Evolutionary conservation across 2,797 vertebrate genomes (phyloP), one percentile per base, ranked within the genome.

Genomic region (Alectoris magna): DNA sequence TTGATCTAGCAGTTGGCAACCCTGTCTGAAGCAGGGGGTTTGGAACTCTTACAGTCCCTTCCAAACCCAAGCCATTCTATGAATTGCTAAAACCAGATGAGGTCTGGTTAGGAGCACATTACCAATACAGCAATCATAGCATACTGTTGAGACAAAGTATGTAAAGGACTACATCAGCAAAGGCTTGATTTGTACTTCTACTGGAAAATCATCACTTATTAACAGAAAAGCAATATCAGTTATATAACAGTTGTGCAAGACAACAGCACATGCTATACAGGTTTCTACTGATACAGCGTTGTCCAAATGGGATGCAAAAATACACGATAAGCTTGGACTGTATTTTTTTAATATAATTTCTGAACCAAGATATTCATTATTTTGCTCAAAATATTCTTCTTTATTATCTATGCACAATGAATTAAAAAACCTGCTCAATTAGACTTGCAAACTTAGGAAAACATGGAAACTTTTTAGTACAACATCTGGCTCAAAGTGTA

Each of bases 81-180:
- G 51, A 53, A 53, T 70, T 11, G 84, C 81, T 90, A 63, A 91
- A 95, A 88, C 84, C 86, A 94, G 78, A 93, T 63, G 77, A 92
- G 36, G 51, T 56, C 22, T 44, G 48, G 75, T 86, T 73, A 90
- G 56, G 29, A 88, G 46, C 75, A 88, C 86, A 93, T 91, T 84
- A 71, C 60, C 95, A 92, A 76, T 38, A 90, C 23, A 80, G 63
- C 63, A 89, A 75, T 85, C 83, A 63, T 72, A 13, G 43, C 78
- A 84, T 15, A 60, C 39, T 18, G 72, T 46, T 38, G 24, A 75
- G 59, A 72, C 59, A 93, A 93, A 92, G 82, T 58, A 72, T 15
- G 14, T 87, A 83, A 94, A 91, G 75, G 85, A 63, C 79, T 83
- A 5, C 62, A 91, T 78, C 69, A 80, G 75, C 78, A 91, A 89